Conservation (phyloP, 2,888 invertebrate genomes). For the Diplolepis rosae region DNA sequence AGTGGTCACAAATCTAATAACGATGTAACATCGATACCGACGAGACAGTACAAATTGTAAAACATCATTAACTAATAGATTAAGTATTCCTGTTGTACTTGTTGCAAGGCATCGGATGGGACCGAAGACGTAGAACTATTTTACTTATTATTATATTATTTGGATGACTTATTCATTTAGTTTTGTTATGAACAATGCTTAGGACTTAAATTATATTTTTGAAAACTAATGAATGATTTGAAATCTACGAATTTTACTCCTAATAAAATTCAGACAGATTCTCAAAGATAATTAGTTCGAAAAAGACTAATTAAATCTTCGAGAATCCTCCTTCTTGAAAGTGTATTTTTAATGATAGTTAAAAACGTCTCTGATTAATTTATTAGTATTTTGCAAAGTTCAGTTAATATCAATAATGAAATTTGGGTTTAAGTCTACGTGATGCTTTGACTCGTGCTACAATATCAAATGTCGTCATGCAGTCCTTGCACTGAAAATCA, state of each 20-base stretch:
- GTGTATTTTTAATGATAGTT: background rate
- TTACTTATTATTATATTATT: slow-evolving; percentile 31
- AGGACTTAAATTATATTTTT: slow-evolving; percentile 18
- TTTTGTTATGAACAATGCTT: slow-evolving; percentile 34
- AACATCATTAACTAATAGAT: slow-evolving; percentile 37
- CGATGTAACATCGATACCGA: slow-evolving; percentile 49
- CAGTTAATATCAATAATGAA: background rate
- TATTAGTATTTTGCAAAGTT: background rate
- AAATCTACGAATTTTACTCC: background rate
- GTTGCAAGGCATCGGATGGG: slow-evolving; percentile 17
- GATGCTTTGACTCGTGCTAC: slow-evolving; percentile 18
- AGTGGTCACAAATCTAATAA: slow-evolving; percentile 51
- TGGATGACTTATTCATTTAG: slow-evolving; percentile 25
- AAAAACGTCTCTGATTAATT: background rate
- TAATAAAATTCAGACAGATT: background rate
- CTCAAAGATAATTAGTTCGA: background rate
- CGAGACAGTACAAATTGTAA: slow-evolving; percentile 63
- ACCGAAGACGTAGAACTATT: background rate
- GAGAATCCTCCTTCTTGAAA: background rate
- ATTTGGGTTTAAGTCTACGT: slow-evolving; percentile 15
- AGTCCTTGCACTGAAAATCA: too few species aligned
- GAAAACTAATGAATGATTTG: slow-evolving; percentile 10
- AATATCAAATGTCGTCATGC: too few species aligned
- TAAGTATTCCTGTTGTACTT: slow-evolving; percentile 37
- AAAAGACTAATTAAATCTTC: background rate